phyloP scores from a whole-genome alignment of 1,140 invertebrate species.

The Trachelipus rathkii region DNA sequence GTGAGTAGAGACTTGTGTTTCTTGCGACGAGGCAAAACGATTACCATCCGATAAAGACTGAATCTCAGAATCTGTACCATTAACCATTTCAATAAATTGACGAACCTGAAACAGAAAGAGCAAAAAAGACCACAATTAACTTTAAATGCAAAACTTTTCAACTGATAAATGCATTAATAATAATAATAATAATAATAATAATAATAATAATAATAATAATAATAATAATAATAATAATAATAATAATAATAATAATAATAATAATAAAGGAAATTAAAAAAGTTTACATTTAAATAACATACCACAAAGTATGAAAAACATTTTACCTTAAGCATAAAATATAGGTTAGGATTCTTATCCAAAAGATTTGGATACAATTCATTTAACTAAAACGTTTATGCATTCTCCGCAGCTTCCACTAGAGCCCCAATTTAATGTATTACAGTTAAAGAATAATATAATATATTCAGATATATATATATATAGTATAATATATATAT shows the following conservation, averaged over 20 bases:
- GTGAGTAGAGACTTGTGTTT: not conserved
- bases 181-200: too few relatives aligned
- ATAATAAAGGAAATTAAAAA: too few relatives aligned
- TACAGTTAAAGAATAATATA: too few relatives aligned
- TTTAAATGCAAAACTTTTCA: too few relatives aligned
- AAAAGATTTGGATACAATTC: constrained; percentile 85
- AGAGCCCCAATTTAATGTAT: constrained; percentile 89
- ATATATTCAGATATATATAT: constrained; percentile 68
- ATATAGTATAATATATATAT: too few relatives aligned
- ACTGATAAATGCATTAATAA: too few relatives aligned
- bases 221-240: not conserved
- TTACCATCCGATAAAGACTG: constrained; percentile 5
- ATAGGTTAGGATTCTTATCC: constrained; percentile 82
- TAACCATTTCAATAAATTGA: constrained; percentile 87
- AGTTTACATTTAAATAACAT: too few relatives aligned
- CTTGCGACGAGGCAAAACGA: constrained; percentile 2
- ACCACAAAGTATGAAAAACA: too few relatives aligned
- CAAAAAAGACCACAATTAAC: too few relatives aligned
- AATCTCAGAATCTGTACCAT: constrained; percentile 52
- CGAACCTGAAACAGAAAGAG: constrained; percentile 88
- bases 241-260: not conserved
- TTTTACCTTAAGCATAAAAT: too few relatives aligned
- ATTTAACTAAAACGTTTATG: constrained; percentile 80
- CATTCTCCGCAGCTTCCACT: constrained; percentile 92
- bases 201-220: not conserved